Evolutionary conservation across 2,113 vertebrate genomes (phyloP).

Genomic region (Machaerirhynchus nigripectus): DNA sequence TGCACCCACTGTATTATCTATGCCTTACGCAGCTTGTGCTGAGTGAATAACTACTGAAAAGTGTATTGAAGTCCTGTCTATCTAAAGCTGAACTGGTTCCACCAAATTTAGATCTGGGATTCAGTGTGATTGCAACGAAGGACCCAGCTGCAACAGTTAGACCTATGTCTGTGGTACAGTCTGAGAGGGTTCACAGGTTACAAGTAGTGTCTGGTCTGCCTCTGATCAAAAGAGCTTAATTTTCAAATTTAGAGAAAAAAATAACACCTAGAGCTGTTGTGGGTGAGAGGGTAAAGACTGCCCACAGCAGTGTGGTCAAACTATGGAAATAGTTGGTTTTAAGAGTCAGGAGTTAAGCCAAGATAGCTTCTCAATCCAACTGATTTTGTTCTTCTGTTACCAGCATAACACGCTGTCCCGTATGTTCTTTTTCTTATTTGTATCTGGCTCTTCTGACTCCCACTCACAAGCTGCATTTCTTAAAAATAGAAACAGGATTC

Average conservation of each 20-base stretch:
- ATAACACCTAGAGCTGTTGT: not conserved
- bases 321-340: not conserved
- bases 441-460: constrained; percentile 32
- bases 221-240: not conserved
- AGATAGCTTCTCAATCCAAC: not conserved
- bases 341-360: not conserved
- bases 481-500: constrained; percentile 46
- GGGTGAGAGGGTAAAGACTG: not conserved
- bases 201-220: not conserved
- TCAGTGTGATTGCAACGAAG: not conserved
- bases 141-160: not conserved
- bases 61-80: not conserved
- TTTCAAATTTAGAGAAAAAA: not conserved
- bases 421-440: constrained; percentile 30
- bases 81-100: not conserved
- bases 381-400: constrained; percentile 20
- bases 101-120: not conserved
- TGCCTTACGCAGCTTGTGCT: not conserved
- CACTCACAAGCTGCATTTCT: constrained; percentile 48
- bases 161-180: not conserved
- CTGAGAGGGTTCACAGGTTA: not conserved
- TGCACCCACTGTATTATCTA: not conserved
- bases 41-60: not conserved
- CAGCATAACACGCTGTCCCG: not conserved
- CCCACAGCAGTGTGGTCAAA: not conserved